Evolutionary conservation across 2,113 vertebrate genomes (phyloP), one percentile per base, ranked within the genome.

Genomic region (Alaudala cheleensis): DNA sequence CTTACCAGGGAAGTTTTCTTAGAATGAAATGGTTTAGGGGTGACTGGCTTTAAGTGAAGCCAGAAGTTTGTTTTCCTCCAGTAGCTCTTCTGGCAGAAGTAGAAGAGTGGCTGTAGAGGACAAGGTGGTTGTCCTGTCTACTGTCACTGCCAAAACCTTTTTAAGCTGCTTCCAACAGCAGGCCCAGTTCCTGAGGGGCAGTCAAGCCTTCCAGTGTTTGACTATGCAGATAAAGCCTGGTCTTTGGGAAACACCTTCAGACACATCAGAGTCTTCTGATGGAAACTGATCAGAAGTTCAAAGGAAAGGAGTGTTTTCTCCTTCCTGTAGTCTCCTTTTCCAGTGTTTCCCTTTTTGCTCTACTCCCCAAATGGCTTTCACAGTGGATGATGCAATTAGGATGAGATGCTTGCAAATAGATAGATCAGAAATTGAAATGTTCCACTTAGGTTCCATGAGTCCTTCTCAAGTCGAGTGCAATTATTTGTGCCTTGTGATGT

Each of bases 401-500:
- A 96, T 64, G 64, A 84, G 77, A 74, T 81, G 49, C 76, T 94
- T 87, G 53, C 44, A 90, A 65, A 67, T 72, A 76, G 69, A 89
- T 93, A 62, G 2, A 1, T 91, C 50, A 61, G 71, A 66, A 88
- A 82, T 70, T 79, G 50, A 87, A 93, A 12, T 71, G 50, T 56
- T 86, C 8, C 5, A 1, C 82, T 83, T 83, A 74, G 71, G 64
- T 16, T 82, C 51, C 37, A 21, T 81, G 78, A 39, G 0, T 85
- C 33, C 88, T 87, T 64, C 44, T 56, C 66, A 73, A 45, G 73
- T 81, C 50, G 54, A 78, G 20, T 1, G 1, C 39, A 84, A 42
- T 81, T 86, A 60, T 42, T 74, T 78, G 70, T 86, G 56, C 79
- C 45, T 95, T 96, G 64, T 94, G 90, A 91, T 22, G 31, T 24